Base-by-base conservation (phyloP, 2,888 invertebrate species). In the Lasioglossum pauxillum region DNA sequence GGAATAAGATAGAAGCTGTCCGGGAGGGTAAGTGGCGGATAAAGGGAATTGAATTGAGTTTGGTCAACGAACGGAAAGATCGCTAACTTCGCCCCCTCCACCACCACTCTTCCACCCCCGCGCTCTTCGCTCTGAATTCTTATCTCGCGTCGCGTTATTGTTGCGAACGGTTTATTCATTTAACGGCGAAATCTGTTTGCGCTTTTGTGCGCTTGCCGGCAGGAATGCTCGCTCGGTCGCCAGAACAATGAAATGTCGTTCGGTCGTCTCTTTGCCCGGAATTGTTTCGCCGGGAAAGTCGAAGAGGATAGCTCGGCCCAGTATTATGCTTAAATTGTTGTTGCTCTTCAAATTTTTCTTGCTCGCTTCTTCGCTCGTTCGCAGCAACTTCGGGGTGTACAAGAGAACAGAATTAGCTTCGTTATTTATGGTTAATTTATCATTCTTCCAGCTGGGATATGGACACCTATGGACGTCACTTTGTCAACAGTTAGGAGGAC, bases 41-140 rank as follows among this genome's bases (percentile, higher is more conserved):
- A 81, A 80, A 82, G 80, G 60, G 86, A 79, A 82, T 78, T 77
- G 73, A 82, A 78, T 77, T 77, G 83, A 86, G 84, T 86, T 79
- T 80, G 83, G 83, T 83, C 82, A 86, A 85, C 86, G 83, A 86
- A 83, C 83, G 69, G 79, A 86, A 82, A 83, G 86, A 80, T 83
- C 86, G 82, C 46, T 60, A 80, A 73, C 82, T 85, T 78, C 67
- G 16, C 73, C 7, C 23, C 35, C 53, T 3, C 72, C 44, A 44
- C 44, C 10, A 23, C 4, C 23, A 0, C 38, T 69, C 12, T 10
- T 10, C 69, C 38, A 23, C 0, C 27, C 49, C 53, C 49, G 10
- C 69, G 53, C 44, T 74, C 31, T 67, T 16, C 64, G 57, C 44
- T 16, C 35, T 31, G 67, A 73, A 46, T 85, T 75, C 53, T 82